Evolutionary conservation across 2,888 invertebrate species (phyloP).

Genomic region (Calliphora vomitoria): DNA sequence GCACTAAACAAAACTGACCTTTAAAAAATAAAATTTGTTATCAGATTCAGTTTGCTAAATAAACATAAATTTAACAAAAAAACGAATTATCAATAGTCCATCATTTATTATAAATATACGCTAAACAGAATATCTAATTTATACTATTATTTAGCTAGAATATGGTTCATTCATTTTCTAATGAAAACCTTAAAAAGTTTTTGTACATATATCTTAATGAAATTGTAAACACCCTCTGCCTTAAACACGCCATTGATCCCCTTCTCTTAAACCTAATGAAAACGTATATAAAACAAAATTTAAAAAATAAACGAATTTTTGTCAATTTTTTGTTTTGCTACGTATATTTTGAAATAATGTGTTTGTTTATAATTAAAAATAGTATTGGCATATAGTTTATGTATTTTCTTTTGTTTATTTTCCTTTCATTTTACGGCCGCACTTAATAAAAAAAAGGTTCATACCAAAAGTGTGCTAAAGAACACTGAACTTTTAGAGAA

Average conservation of each 20-base stretch:
- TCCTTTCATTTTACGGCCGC: constrained; percentile 19
- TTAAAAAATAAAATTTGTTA: no score
- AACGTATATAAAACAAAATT: constrained; percentile 36
- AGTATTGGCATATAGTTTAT: constrained; percentile 16
- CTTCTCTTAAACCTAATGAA: background rate
- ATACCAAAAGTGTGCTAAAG: constrained; percentile 14
- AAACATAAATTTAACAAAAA: no score
- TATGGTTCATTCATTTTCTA: no score
- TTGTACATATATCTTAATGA: constrained; percentile 16
- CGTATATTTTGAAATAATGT: constrained; percentile 57
- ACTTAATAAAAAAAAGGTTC: constrained; percentile 28
- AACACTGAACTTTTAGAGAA: constrained; percentile 54
- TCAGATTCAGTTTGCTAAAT: no score
- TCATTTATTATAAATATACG: no score
- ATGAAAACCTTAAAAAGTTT: no score
- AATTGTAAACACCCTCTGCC: constrained; percentile 55
- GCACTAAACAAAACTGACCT: no score
- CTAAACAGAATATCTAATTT: no score
- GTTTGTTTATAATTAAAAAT: constrained; percentile 51
- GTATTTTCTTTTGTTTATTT: constrained; percentile 33
- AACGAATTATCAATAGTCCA: no score
- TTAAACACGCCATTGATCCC: constrained; percentile 62
- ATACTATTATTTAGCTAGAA: no score
- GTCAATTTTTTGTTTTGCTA: constrained; percentile 78
- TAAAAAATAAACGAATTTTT: constrained; percentile 47